Conservation (phyloP, 2,113 vertebrate species). For the Nothobranchius kuhntae region DNA sequence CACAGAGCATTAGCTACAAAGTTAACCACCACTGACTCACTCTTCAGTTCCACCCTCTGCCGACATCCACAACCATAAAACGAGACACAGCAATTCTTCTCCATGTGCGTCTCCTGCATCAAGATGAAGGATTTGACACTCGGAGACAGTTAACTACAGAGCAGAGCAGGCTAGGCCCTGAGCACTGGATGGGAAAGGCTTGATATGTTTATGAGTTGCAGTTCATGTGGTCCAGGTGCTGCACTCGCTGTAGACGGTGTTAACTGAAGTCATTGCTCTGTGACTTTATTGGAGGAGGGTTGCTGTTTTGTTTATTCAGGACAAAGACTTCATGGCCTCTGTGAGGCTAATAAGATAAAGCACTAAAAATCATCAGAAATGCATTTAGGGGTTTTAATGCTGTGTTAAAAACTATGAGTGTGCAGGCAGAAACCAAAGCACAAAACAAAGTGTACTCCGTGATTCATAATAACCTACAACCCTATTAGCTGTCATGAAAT, state of each 20-base stretch:
- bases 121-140: slow-evolving; percentile 77
- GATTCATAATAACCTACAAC: slow-evolving; percentile 59
- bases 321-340: slow-evolving; percentile 5
- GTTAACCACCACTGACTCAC: slow-evolving; percentile 74
- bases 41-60: slow-evolving; percentile 60
- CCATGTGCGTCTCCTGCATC: slow-evolving; percentile 68
- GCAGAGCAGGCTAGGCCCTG: slow-evolving; percentile 58
- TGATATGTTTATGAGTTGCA: slow-evolving; percentile 73
- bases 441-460: slow-evolving; percentile 21
- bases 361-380: slow-evolving; percentile 11
- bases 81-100: slow-evolving; percentile 71
- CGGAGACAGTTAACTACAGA: slow-evolving; percentile 72
- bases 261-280: slow-evolving; percentile 35
- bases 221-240: slow-evolving; percentile 55
- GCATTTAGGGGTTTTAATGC: slow-evolving; percentile 15
- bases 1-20: slow-evolving; percentile 76
- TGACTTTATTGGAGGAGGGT: slow-evolving; percentile 4
- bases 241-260: slow-evolving; percentile 33
- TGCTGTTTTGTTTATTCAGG: slow-evolving; percentile 7
- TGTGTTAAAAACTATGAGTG: slow-evolving; percentile 14
- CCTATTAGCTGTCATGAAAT: slow-evolving; percentile 68
- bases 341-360: slow-evolving; percentile 3
- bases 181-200: slow-evolving; percentile 56
- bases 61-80: slow-evolving; percentile 70
- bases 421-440: slow-evolving; percentile 9